Conservation (phyloP, 1,140 invertebrate species). For the Apolygus lucorum region DNA sequence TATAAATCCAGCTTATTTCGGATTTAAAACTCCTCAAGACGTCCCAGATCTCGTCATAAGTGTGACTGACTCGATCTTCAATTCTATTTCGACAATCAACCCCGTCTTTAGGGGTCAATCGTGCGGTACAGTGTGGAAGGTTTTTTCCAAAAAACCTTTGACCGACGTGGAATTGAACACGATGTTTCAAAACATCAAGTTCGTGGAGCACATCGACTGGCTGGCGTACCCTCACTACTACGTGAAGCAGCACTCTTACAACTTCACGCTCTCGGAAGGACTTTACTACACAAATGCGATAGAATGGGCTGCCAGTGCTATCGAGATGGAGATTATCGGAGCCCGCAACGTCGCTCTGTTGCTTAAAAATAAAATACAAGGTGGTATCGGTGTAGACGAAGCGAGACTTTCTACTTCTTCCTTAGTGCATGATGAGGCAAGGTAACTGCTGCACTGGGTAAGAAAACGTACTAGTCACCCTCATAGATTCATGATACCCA, state of each 20-base stretch:
- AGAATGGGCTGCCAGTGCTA: constrained; percentile 1
- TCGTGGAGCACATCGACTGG: neutral
- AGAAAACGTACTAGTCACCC: too few relatives aligned
- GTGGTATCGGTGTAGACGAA: neutral
- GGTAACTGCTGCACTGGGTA: too few relatives aligned
- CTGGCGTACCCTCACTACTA: neutral
- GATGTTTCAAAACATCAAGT: neutral
- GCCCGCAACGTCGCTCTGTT: neutral
- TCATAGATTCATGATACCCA: too few relatives aligned
- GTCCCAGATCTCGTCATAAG: constrained; percentile 43
- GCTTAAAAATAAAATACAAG: neutral
- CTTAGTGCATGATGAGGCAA: too few relatives aligned
- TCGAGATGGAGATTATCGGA: neutral
- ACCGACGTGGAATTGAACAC: neutral
- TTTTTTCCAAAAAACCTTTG: neutral
- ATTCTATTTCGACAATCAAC: constrained; percentile 39
- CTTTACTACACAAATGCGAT: neutral
- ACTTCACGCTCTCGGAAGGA: neutral
- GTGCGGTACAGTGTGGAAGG: constrained; percentile 18
- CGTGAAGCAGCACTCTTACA: neutral
- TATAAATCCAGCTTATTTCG: constrained; percentile 44
- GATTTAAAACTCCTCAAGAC: constrained; percentile 34
- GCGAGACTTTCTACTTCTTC: too few relatives aligned
- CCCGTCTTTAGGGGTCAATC: too few relatives aligned
- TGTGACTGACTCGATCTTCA: constrained; percentile 42